Evolutionary conservation across 2,888 invertebrate genomes (phyloP).

Genomic region (Cheilosia urbana): DNA sequence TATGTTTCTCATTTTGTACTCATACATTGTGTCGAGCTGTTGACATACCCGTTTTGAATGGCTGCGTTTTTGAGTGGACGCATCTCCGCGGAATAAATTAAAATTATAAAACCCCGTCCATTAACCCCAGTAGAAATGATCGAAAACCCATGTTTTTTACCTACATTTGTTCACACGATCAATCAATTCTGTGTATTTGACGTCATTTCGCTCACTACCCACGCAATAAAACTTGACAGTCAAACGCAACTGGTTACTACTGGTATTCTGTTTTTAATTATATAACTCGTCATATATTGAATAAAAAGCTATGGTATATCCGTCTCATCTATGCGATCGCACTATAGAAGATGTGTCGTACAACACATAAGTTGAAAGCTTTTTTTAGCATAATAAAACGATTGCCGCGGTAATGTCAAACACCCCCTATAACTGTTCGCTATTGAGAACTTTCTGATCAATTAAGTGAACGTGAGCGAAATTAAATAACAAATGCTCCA

Average conservation of each 20-base stretch:
- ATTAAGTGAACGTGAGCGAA: conserved; percentile 48
- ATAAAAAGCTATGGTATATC: conserved; percentile 12
- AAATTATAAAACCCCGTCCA: neutral
- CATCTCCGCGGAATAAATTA: conserved; percentile 13
- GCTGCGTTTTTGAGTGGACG: conserved; percentile 31
- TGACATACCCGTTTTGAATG: conserved; percentile 38
- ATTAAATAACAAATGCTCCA: conserved; percentile 14
- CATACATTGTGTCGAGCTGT: conserved; percentile 27
- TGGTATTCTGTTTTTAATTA: conserved; percentile 21
- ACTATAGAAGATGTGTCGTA: conserved; percentile 3
- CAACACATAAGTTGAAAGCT: conserved; percentile 38
- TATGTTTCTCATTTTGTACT: conserved; percentile 12
- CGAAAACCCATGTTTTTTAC: neutral
- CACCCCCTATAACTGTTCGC: conserved; percentile 18
- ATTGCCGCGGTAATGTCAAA: conserved; percentile 31
- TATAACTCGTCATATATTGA: neutral
- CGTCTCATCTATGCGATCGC: conserved; percentile 33
- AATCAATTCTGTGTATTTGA: neutral
- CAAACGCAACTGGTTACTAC: conserved; percentile 17
- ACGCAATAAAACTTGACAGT: conserved; percentile 27
- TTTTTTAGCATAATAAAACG: conserved; percentile 12
- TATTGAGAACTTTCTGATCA: conserved; percentile 26
- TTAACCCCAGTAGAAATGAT: neutral
- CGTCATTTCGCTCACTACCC: conserved; percentile 11
- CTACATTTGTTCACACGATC: neutral